Evolutionary conservation across 2,113 vertebrate genomes (phyloP).

Genomic region (Ctenomys sociabilis): DNA sequence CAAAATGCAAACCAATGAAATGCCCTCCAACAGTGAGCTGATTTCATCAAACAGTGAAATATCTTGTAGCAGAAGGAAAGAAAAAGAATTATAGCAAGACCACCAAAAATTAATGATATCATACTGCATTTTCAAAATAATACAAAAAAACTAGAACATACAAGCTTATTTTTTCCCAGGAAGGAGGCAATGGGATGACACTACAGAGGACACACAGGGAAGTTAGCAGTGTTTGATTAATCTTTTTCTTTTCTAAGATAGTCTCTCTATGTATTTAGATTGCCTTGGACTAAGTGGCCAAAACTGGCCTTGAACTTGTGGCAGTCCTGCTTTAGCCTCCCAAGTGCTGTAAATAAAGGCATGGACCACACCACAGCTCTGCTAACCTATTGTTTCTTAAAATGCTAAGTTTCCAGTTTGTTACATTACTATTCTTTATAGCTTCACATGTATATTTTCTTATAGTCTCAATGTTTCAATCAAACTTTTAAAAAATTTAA

Average conservation of each 20-base stretch:
- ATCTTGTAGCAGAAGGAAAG: background rate
- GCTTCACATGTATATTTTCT: background rate
- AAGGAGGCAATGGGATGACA: background rate
- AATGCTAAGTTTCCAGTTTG: background rate
- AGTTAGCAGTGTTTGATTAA: no score
- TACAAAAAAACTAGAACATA: background rate
- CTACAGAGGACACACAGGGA: background rate
- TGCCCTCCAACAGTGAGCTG: background rate
- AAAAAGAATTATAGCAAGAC: background rate
- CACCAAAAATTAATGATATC: background rate
- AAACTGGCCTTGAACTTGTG: background rate
- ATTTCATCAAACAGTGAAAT: slow-evolving; percentile 1
- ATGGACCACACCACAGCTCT: background rate
- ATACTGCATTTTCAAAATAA: background rate
- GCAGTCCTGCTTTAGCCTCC: background rate
- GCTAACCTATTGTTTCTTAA: background rate
- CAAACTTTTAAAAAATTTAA: background rate
- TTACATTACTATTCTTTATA: background rate
- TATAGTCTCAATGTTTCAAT: background rate
- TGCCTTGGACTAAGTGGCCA: background rate
- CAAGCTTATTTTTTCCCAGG: background rate
- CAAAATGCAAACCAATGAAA: background rate
- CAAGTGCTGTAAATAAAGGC: background rate
- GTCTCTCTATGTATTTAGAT: background rate
- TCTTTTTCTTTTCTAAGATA: background rate